A percentile compares a stretch with the other conserved stretches of the same genome.
phyloP scores from a whole-genome alignment of 2,797 vertebrate species.

The Liparis tanakae region DNA sequence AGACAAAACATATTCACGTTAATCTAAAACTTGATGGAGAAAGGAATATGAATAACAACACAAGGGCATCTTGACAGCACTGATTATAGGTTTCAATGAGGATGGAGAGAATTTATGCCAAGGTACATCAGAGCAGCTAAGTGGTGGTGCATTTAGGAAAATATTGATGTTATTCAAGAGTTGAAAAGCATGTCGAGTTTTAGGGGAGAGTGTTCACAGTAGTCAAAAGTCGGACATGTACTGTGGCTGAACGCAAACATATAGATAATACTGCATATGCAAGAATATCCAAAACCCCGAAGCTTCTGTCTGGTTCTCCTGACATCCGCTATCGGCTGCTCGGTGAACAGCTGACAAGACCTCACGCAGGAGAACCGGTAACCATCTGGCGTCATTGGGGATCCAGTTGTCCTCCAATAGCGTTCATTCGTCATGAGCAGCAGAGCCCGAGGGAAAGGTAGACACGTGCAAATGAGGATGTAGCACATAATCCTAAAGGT shows the following conservation, averaged over 20 bases:
- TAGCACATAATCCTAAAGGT: constrained; percentile 38
- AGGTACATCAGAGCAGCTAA: not conserved
- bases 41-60: not conserved
- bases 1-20: not conserved
- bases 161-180: not conserved
- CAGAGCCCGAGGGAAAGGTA: constrained; percentile 28
- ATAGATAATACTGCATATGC: constrained; percentile 15
- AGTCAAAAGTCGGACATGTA: constrained; percentile 1
- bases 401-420: constrained; percentile 30
- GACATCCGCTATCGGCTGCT: constrained; percentile 34
- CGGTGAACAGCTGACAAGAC: constrained; percentile 64
- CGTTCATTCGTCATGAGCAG: constrained; percentile 33
- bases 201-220: not conserved
- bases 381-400: constrained; percentile 62
- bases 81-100: not conserved
- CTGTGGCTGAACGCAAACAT: constrained; percentile 26
- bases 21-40: not conserved
- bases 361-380: constrained; percentile 54
- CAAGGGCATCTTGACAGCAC: not conserved
- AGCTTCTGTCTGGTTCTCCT: constrained; percentile 38
- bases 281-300: constrained; percentile 32
- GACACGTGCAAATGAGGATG: constrained; percentile 54
- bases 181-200: not conserved
- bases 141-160: not conserved
- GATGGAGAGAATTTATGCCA: too few species aligned